Evolutionary conservation across 1,140 invertebrate genomes (phyloP).

Genomic region (Drosophila navojoa): DNA sequence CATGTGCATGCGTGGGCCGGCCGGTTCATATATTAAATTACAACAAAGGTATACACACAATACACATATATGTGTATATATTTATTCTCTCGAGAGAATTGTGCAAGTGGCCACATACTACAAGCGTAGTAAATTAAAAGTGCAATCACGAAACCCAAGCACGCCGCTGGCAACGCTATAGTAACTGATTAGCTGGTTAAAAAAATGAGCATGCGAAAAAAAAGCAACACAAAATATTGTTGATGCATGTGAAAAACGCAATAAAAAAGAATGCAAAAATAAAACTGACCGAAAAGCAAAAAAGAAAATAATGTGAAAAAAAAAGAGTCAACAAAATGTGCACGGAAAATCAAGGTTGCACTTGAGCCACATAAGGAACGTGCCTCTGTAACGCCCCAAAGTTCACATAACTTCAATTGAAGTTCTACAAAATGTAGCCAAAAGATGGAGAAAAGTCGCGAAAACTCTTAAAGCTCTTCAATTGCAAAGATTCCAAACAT

Average conservation of each 20-base stretch:
- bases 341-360: conserved; percentile 73
- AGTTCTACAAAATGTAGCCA: neutral
- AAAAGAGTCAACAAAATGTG: conserved; percentile 42
- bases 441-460: no score
- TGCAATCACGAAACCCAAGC: conserved; percentile 72
- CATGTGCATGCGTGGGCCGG: conserved; percentile 68
- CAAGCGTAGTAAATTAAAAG: conserved; percentile 69
- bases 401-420: conserved; percentile 28
- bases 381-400: conserved; percentile 49
- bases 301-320: conserved; percentile 2
- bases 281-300: conserved; percentile 25
- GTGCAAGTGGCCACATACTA: conserved; percentile 37
- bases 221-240: conserved; percentile 52
- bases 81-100: conserved; percentile 19
- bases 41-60: conserved; percentile 4
- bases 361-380: conserved; percentile 61
- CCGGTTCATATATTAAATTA: conserved; percentile 46
- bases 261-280: conserved; percentile 34
- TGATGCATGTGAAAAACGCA: conserved; percentile 70
- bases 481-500: neutral
- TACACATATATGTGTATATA: neutral
- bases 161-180: conserved; percentile 60
- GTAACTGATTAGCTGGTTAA: conserved; percentile 70
- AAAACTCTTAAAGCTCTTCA: neutral
- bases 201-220: conserved; percentile 54